Evolutionary conservation across 1,140 invertebrate species (phyloP).

Genomic region (Potamilus streckersoni): DNA sequence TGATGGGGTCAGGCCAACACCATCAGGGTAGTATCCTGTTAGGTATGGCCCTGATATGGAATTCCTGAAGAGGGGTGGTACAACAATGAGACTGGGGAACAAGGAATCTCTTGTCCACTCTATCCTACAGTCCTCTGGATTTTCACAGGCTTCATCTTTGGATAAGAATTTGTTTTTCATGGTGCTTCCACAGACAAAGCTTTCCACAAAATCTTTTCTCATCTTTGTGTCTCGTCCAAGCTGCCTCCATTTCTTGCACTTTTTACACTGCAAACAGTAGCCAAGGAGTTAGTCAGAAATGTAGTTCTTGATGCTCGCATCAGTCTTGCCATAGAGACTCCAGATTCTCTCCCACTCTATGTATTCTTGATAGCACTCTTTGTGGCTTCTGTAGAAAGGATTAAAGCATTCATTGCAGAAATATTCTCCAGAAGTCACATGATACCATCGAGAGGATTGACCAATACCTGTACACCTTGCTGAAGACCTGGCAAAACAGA

Average conservation of each 20-base stretch:
- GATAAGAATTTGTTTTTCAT: constrained; percentile 12
- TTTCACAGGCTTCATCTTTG: constrained; percentile 39
- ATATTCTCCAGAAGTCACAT: too few relatives aligned
- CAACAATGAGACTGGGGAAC: constrained; percentile 50
- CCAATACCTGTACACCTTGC: too few relatives aligned
- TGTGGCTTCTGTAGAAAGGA: too few relatives aligned
- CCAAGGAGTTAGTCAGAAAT: constrained; percentile 64
- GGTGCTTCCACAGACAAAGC: constrained; percentile 51
- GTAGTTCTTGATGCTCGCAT: constrained; percentile 50
- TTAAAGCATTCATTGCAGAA: too few relatives aligned
- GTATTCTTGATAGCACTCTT: constrained; percentile 61
- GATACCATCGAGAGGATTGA: too few relatives aligned
- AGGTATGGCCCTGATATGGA: constrained; percentile 67
- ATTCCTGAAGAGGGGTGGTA: constrained; percentile 61
- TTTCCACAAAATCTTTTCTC: constrained; percentile 52
- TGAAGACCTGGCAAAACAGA: constrained; percentile 55
- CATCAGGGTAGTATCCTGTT: constrained; percentile 65
- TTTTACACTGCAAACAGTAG: constrained; percentile 66
- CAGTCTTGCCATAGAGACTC: constrained; percentile 55
- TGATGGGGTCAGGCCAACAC: constrained; percentile 67
- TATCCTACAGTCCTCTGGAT: constrained; percentile 56
- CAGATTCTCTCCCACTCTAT: constrained; percentile 64
- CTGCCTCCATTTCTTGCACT: constrained; percentile 66
- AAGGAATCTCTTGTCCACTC: constrained; percentile 32
- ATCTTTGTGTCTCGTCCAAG: constrained; percentile 45